These are phyloP conservation scores for Tragelaphus eurycerus DNA, from an alignment of 2,797 vertebrate species.

Conservation along the genomic window DNA sequence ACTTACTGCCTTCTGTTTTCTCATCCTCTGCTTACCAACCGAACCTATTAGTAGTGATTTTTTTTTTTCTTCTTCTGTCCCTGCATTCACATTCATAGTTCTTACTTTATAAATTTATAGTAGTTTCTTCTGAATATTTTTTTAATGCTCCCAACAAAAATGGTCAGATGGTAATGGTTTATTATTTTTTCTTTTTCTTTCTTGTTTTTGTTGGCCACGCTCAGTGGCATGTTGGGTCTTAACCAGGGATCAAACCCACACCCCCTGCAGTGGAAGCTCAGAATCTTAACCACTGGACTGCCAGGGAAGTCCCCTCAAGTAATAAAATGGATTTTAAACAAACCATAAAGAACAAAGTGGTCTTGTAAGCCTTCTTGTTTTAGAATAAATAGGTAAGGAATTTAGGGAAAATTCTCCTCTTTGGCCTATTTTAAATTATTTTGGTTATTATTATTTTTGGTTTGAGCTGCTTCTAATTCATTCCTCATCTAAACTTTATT, in stretches of 20 bases:
- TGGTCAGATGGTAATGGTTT: neutral
- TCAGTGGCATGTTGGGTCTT: neutral
- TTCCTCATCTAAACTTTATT: neutral
- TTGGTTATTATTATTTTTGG: neutral
- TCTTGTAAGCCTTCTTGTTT: conserved; percentile 1
- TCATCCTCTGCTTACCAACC: neutral
- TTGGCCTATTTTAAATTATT: neutral
- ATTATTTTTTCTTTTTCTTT: neutral
- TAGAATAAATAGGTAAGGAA: neutral
- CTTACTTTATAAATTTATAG: neutral
- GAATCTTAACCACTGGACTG: neutral
- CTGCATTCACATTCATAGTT: neutral
- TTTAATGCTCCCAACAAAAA: neutral
- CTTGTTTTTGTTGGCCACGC: neutral
- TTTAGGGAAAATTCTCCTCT: neutral
- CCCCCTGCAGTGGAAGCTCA: neutral
- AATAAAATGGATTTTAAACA: neutral
- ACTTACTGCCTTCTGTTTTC: conserved; percentile 3
- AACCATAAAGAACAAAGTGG: neutral
- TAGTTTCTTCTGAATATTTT: neutral
- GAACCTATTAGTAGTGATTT: neutral
- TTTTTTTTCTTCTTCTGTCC: neutral
- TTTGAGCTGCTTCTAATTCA: neutral
- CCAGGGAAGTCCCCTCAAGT: neutral
- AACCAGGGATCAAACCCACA: neutral